Conservation (phyloP, 2,888 invertebrate species). For the Entomobrya proxima region DNA sequence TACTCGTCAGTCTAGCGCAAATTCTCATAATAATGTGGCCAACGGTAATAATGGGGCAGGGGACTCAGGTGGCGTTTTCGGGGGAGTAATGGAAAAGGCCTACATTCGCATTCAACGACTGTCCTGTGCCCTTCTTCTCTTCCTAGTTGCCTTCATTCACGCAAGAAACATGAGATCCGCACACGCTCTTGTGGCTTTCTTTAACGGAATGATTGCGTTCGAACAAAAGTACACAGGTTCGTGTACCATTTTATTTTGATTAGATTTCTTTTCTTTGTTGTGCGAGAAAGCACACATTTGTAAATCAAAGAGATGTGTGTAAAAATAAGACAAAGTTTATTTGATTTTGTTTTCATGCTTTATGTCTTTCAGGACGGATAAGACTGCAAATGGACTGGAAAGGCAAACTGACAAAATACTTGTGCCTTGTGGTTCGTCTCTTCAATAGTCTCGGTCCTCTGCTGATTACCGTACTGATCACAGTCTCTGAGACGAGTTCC, state of each 20-base stretch:
- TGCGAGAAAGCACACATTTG: too few relatives aligned
- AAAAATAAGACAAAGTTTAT: background rate
- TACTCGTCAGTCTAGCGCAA: background rate
- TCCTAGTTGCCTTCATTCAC: constrained; percentile 44
- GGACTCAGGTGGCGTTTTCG: background rate
- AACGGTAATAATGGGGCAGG: constrained; percentile 2
- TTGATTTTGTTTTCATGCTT: background rate
- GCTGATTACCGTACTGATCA: constrained; percentile 47
- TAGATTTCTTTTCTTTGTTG: too few relatives aligned
- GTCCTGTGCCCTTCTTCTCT: constrained; percentile 48
- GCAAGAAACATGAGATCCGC: constrained; percentile 38
- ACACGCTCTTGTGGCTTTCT: constrained; percentile 37
- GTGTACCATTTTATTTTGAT: background rate
- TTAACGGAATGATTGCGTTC: constrained; percentile 59
- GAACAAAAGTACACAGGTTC: constrained; percentile 62
- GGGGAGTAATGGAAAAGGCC: constrained; percentile 27
- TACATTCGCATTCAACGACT: constrained; percentile 41
- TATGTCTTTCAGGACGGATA: constrained; percentile 33
- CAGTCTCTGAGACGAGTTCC: constrained; percentile 42
- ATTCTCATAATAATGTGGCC: constrained; percentile 39
- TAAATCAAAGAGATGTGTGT: background rate
- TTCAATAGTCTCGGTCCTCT: constrained; percentile 45
- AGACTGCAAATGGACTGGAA: constrained; percentile 60
- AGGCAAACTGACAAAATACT: constrained; percentile 55
- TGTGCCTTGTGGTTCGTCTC: constrained; percentile 48